phyloP scores from a whole-genome alignment of 1,140 invertebrate species.

The Sarcophaga peregrina region DNA sequence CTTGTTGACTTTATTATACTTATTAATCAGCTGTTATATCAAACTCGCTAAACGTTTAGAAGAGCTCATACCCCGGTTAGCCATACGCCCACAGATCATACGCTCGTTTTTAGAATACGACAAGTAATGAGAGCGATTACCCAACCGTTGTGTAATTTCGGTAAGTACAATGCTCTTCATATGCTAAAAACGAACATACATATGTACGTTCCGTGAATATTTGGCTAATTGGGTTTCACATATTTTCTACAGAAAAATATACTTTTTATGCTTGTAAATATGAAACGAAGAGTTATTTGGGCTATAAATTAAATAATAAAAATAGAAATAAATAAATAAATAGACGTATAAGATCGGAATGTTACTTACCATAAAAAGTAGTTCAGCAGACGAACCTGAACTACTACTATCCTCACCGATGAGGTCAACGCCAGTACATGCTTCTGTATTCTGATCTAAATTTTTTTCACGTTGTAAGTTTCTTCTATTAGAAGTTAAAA shows the following conservation, averaged over 20 bases:
- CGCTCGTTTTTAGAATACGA: too few species aligned
- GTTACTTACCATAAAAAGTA: conserved; percentile 68
- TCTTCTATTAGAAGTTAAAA: conserved; percentile 31
- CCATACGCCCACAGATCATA: too few species aligned
- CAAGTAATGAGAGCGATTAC: background rate
- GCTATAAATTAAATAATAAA: background rate
- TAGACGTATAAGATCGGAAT: background rate
- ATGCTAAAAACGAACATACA: too few species aligned
- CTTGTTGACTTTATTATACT: too few species aligned
- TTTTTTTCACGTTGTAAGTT: conserved; percentile 22
- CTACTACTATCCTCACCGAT: conserved; percentile 61
- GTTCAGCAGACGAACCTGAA: conserved; percentile 67
- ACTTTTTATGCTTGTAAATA: background rate
- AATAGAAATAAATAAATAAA: conserved; percentile 10
- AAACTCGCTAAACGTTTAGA: too few species aligned
- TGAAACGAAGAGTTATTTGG: background rate
- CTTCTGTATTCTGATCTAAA: background rate
- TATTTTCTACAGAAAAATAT: too few species aligned
- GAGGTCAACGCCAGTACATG: conserved; percentile 6
- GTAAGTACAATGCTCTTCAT: too few species aligned
- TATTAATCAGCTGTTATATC: too few species aligned
- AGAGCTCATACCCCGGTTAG: too few species aligned
- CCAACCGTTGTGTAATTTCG: too few species aligned
- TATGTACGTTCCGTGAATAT: too few species aligned
- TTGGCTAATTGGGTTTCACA: too few species aligned